These are phyloP conservation scores for Ageneiosus marmoratus DNA, from an alignment of 2,113 vertebrate species.

Conservation along the genomic window DNA sequence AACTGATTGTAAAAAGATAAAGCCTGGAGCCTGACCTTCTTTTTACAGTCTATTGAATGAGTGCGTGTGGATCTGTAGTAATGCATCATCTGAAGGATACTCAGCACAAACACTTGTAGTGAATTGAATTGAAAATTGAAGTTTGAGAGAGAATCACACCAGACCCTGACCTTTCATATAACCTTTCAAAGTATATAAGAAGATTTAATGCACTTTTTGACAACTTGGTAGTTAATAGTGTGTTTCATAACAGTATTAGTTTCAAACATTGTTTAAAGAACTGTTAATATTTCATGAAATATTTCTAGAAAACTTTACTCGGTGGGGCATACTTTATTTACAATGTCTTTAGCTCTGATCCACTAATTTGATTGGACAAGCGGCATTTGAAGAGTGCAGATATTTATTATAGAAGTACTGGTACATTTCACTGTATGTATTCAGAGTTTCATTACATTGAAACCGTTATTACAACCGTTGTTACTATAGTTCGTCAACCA, in stretches of 20 bases:
- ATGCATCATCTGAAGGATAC: conserved; percentile 35
- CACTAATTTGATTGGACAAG: background rate
- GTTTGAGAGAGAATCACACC: background rate
- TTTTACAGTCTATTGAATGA: conserved; percentile 48
- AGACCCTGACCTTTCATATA: conserved; percentile 3
- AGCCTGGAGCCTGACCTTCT: conserved; percentile 61
- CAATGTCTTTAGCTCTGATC: background rate
- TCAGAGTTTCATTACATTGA: background rate
- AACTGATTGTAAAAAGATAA: conserved; percentile 63
- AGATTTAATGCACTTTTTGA: background rate
- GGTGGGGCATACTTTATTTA: background rate
- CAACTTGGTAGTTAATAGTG: background rate
- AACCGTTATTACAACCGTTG: background rate
- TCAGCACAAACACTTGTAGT: conserved; percentile 52
- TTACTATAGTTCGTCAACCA: background rate
- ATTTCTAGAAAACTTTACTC: background rate
- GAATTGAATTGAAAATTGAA: conserved; percentile 33
- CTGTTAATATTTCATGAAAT: conserved; percentile 1
- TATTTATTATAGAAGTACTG: background rate
- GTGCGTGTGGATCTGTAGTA: background rate
- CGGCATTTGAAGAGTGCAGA: background rate
- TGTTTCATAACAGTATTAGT: background rate
- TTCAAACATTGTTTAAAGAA: background rate
- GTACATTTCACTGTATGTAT: background rate
- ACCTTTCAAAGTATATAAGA: conserved; percentile 12